Evolutionary conservation across 1,140 invertebrate species (phyloP).

Genomic region (Drosophila oshimai): DNA sequence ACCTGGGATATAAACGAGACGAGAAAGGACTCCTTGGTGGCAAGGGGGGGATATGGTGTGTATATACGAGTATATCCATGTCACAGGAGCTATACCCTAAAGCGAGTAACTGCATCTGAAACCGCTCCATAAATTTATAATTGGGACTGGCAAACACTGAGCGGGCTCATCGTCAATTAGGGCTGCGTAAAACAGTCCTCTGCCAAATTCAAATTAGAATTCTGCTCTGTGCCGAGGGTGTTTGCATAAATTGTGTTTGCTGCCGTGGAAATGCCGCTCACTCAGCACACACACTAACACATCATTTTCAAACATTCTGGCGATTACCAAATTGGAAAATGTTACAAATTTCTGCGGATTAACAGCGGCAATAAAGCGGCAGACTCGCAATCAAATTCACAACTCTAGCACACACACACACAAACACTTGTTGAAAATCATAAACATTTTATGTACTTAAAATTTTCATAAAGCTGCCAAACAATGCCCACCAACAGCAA

Average conservation of each 20-base stretch:
- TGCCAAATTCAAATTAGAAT: slow-evolving; percentile 11
- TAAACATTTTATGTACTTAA: slow-evolving; percentile 67
- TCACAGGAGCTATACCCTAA: background rate
- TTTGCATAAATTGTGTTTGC: slow-evolving; percentile 20
- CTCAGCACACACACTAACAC: background rate
- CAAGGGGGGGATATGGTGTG: no score
- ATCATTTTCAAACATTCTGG: slow-evolving; percentile 28
- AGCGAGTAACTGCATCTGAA: slow-evolving; percentile 12
- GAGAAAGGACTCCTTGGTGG: no score
- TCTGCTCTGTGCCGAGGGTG: background rate
- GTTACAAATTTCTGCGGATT: slow-evolving; percentile 46
- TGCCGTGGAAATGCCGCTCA: background rate
- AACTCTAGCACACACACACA: slow-evolving; percentile 15
- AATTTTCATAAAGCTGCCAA: slow-evolving; percentile 63
- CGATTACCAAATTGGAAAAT: slow-evolving; percentile 46
- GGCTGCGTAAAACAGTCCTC: background rate
- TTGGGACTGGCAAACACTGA: slow-evolving; percentile 7
- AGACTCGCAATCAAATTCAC: slow-evolving; percentile 52
- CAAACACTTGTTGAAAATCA: slow-evolving; percentile 59
- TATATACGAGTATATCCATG: no score
- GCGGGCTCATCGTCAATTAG: slow-evolving; percentile 15
- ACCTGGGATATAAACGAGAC: no score
- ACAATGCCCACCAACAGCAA: slow-evolving; percentile 45
- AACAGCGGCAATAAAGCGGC: slow-evolving; percentile 36
- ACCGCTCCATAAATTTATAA: slow-evolving; percentile 15